phyloP scores from a whole-genome alignment of 2,113 vertebrate genomes.

The Boleophthalmus pectinirostris region DNA sequence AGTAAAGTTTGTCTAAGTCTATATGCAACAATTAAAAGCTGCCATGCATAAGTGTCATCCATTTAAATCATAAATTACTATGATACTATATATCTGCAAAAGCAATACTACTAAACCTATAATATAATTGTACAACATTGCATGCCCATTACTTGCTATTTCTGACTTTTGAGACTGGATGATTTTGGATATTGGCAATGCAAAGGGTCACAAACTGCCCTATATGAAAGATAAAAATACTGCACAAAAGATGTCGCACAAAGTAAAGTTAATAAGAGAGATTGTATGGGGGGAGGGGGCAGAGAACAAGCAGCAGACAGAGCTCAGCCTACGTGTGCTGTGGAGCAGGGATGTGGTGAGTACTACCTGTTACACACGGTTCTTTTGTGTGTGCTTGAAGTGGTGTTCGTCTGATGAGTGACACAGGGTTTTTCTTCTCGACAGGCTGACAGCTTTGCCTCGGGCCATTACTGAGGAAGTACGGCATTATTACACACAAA shows the following conservation, averaged over 20 bases:
- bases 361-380: conserved; percentile 56
- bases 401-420: conserved; percentile 44
- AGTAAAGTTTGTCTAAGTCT: too few species aligned
- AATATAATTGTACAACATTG: too few species aligned
- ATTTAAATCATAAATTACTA: too few species aligned
- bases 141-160: too few species aligned
- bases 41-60: too few species aligned
- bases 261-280: background rate
- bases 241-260: background rate
- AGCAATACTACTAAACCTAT: too few species aligned
- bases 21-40: too few species aligned
- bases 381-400: conserved; percentile 35
- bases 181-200: background rate
- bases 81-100: too few species aligned
- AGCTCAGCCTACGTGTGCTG: conserved; percentile 47
- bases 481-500: conserved; percentile 35
- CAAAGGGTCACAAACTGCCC: background rate
- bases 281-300: background rate
- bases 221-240: background rate
- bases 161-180: too few species aligned
- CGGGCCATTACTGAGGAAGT: conserved; percentile 30
- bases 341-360: conserved; percentile 52
- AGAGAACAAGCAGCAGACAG: conserved; percentile 55
- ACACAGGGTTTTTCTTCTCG: conserved; percentile 29
- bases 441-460: conserved; percentile 50